Evolutionary conservation across 2,888 invertebrate species (phyloP), one percentile per base, ranked within the genome.

Genomic region (Iselma pallidipennis): DNA sequence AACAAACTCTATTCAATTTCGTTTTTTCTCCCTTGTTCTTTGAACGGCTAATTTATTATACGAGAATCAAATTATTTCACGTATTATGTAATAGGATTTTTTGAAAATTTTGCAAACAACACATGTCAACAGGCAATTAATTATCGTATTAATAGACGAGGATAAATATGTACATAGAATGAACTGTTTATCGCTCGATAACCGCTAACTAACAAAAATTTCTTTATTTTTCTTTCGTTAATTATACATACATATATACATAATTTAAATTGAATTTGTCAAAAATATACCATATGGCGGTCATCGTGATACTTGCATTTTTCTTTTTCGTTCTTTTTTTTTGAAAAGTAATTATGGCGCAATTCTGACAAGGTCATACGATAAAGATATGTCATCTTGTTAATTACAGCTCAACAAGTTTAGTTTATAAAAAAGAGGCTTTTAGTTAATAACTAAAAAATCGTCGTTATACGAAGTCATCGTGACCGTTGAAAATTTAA

Each of bases 301-400:
- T 37, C 4, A 7, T 16, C 7, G 29, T n/a, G n/a, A n/a, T n/a
- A n/a, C 57, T 61, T 45, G 52, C 51, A 62, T 59, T 61, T 37
- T 37, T 37, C 16, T 16, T 37, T 7, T 7, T 5, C 9, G 5
- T 19, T 37, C 9, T 37, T 19, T 7, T 9, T 3, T 0, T 2
- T 37, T 16, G 7, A 31, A n/a, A 31, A 31, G n/a, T n/a, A n/a
- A n/a, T 37, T 37, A 16, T 37, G 37, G 37, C 37, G 37, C 16
- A 66, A 66, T 59, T 57, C 51, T 26, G 37, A 53, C 64, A 66
- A 68, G 68, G 68, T 68, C 60, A 56, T 49, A 53, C 28, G 66
- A 68, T 68, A 68, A 68, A 62, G 61, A 60, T 59, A 60, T 68
- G 66, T 64, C 68, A 66, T 63, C 57, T 57, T 49, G 31, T 33